phyloP scores from a whole-genome alignment of 2,888 invertebrate genomes.

The Epinotia brunnichana region DNA sequence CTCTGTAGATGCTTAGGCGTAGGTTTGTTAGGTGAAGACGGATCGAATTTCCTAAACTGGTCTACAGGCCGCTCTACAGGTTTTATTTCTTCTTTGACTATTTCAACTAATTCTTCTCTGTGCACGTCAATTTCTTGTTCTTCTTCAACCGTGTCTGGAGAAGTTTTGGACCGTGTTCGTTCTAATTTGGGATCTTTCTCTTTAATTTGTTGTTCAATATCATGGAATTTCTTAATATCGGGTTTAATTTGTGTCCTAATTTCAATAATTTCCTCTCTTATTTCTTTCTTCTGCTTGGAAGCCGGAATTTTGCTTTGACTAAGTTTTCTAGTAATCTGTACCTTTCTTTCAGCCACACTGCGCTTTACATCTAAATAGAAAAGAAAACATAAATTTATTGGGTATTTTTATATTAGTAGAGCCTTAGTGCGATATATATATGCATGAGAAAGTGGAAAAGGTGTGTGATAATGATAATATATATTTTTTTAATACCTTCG shows the following conservation, averaged over 20 bases:
- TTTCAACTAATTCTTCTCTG: slow-evolving; percentile 57
- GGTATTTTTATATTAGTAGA: not conserved
- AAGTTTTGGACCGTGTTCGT: slow-evolving; percentile 71
- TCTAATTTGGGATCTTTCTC: slow-evolving; percentile 75
- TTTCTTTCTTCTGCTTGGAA: slow-evolving; percentile 89
- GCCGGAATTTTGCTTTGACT: slow-evolving; percentile 89
- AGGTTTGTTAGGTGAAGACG: slow-evolving; percentile 78
- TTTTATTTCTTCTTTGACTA: slow-evolving; percentile 67
- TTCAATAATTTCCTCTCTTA: slow-evolving; percentile 88
- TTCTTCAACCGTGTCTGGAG: slow-evolving; percentile 70
- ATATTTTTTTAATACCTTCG: slow-evolving; percentile 66
- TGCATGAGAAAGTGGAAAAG: no score
- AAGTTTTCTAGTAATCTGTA: slow-evolving; percentile 89
- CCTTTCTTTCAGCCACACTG: slow-evolving; percentile 89
- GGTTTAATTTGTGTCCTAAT: slow-evolving; percentile 87
- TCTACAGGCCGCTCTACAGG: slow-evolving; percentile 67
- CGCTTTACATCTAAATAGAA: slow-evolving; percentile 81
- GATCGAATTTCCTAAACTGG: slow-evolving; percentile 76
- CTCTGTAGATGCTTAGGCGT: slow-evolving; percentile 81
- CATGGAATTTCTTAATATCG: slow-evolving; percentile 81
- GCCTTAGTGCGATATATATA: no score
- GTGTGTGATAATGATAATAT: not conserved
- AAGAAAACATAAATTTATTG: not conserved
- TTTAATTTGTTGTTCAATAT: slow-evolving; percentile 77
- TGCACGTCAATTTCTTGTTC: slow-evolving; percentile 60